These are phyloP conservation scores for Embiotoca jacksoni DNA, from an alignment of 2,113 vertebrate species.

Conservation along the genomic window DNA sequence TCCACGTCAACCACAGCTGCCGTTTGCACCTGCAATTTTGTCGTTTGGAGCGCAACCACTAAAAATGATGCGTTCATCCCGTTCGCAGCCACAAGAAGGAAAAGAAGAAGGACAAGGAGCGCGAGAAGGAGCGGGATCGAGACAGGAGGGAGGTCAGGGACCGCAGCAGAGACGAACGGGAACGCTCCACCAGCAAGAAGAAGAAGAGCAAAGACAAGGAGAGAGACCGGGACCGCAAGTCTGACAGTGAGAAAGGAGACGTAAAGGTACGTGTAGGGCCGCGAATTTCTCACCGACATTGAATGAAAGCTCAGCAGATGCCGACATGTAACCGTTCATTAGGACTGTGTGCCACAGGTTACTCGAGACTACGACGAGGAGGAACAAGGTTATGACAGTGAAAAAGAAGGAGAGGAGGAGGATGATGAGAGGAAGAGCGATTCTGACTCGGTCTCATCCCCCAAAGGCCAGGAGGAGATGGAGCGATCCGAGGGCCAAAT, in stretches of 20 bases:
- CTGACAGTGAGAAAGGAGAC: constrained; percentile 93
- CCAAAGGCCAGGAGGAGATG: constrained; percentile 83
- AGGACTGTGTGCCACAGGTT: constrained; percentile 85
- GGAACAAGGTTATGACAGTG: constrained; percentile 97
- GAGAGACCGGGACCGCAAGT: constrained; percentile 92
- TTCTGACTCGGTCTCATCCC: constrained; percentile 83
- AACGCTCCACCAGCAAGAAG: constrained; percentile 93
- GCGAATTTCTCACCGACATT: no score
- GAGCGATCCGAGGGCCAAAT: constrained; percentile 82
- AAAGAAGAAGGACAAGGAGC: constrained; percentile 98
- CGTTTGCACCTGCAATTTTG: not conserved
- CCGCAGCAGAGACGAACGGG: constrained; percentile 89
- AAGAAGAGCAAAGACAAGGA: constrained; percentile 97
- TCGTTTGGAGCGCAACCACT: not conserved
- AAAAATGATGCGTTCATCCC: not conserved
- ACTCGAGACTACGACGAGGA: constrained; percentile 98
- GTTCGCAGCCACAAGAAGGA: constrained; percentile 94
- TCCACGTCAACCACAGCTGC: not conserved
- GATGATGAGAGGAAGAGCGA: constrained; percentile 88
- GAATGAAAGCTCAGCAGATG: no score
- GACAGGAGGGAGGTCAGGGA: constrained; percentile 87
- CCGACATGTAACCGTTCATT: no score
- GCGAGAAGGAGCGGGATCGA: constrained; percentile 91
- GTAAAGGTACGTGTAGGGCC: constrained; percentile 88
- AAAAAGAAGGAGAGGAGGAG: constrained; percentile 92